Evolutionary conservation across 1,140 invertebrate genomes (phyloP).

Genomic region (Drosophila nigromelanica): DNA sequence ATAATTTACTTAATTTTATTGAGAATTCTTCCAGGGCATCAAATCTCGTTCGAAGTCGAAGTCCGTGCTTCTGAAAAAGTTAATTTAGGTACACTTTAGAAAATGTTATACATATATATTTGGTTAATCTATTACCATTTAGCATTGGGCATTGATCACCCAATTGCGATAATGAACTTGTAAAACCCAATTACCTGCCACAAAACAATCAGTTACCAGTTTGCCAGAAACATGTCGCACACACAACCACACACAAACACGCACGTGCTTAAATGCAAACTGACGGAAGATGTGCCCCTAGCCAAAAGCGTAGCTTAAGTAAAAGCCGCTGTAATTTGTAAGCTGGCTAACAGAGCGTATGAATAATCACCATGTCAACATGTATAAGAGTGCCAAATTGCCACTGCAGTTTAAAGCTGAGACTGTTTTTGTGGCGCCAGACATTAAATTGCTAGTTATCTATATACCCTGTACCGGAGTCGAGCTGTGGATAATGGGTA

Average conservation of each 20-base stretch:
- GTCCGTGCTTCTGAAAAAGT: not conserved
- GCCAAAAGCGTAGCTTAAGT: conserved; percentile 21
- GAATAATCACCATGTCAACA: conserved; percentile 45
- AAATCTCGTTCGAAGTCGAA: not conserved
- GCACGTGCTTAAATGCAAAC: conserved; percentile 38
- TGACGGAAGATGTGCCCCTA: conserved; percentile 55
- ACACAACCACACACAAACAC: conserved; percentile 10
- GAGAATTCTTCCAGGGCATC: not conserved
- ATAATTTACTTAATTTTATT: not conserved
- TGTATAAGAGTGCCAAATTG: conserved; percentile 40
- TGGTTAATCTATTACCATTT: not conserved
- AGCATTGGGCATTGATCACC: conserved; percentile 8
- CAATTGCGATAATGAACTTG: conserved; percentile 70
- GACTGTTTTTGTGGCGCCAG: conserved; percentile 18
- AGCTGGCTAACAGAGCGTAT: conserved; percentile 65
- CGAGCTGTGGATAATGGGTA: not conserved
- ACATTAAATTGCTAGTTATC: conserved; percentile 21
- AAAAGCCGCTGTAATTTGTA: conserved; percentile 32
- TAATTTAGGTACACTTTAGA: not conserved
- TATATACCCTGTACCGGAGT: conserved; percentile 12
- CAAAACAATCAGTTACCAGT: conserved; percentile 42
- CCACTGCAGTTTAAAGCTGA: conserved; percentile 18
- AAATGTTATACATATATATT: not conserved
- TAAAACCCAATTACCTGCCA: conserved; percentile 44
- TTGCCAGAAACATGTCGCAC: conserved; percentile 12